These are phyloP conservation scores for Sceloporus tristichus DNA, from an alignment of 2,113 vertebrate genomes.

Conservation along the genomic window DNA sequence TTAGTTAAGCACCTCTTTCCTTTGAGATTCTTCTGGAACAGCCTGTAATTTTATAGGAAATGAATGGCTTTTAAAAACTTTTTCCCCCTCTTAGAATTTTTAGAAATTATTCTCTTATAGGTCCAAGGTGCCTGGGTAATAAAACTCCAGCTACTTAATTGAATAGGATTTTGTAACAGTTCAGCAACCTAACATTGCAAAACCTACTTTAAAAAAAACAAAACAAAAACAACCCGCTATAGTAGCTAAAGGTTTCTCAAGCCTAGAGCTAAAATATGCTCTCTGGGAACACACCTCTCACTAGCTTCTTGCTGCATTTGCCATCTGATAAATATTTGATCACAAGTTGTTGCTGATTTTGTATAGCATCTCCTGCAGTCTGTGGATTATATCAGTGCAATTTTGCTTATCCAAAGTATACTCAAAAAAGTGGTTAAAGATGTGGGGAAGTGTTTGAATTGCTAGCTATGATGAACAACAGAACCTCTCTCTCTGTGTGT, in stretches of 20 bases:
- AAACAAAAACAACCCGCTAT: background rate
- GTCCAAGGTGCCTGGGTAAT: background rate
- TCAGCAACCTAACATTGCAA: conserved; percentile 24
- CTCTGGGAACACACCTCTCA: conserved; percentile 19
- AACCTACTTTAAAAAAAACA: conserved; percentile 26
- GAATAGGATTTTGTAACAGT: too few species aligned
- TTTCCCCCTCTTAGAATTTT: background rate
- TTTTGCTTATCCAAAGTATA: conserved; percentile 30
- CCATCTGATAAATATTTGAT: conserved; percentile 50
- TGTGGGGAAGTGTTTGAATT: conserved; percentile 18
- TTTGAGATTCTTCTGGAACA: conserved; percentile 1
- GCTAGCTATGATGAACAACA: background rate
- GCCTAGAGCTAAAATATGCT: conserved; percentile 29
- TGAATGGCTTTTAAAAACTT: conserved; percentile 15
- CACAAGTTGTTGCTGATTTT: conserved; percentile 16
- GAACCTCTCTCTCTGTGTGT: background rate
- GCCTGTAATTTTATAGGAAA: background rate
- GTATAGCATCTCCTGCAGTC: conserved; percentile 12
- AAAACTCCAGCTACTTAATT: background rate
- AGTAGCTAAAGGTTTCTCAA: conserved; percentile 37
- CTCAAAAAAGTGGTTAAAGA: background rate
- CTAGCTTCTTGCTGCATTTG: background rate
- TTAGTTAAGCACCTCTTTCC: background rate
- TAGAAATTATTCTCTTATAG: background rate
- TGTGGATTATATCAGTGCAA: conserved; percentile 60